phyloP scores from a whole-genome alignment of 2,888 invertebrate genomes.

The Raillietiella orientalis region DNA sequence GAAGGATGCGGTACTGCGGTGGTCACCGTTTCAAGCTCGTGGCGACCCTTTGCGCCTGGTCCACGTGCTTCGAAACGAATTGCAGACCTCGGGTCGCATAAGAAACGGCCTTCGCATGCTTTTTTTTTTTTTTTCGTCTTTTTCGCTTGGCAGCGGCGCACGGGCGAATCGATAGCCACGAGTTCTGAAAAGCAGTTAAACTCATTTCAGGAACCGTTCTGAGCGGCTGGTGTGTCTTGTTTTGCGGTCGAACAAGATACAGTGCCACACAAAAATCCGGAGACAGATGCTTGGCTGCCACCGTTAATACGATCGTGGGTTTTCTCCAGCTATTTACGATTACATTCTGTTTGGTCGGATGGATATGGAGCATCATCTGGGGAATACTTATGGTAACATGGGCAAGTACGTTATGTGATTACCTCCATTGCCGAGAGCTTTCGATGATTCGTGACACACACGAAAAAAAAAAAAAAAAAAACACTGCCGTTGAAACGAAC shows the following conservation, averaged over 20 bases:
- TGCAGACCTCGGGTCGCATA: too few species aligned
- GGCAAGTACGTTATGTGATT: conserved; percentile 31
- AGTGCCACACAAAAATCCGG: conserved; percentile 41
- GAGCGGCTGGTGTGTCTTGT: conserved; percentile 59
- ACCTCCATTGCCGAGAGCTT: too few species aligned
- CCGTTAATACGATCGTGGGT: conserved; percentile 57
- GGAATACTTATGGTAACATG: conserved; percentile 66
- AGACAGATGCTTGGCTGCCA: conserved; percentile 39
- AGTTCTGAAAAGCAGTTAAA: too few species aligned
- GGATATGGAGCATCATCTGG: conserved; percentile 98
- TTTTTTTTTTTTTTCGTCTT: conserved; percentile 9
- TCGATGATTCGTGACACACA: too few species aligned
- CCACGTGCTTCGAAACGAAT: too few species aligned
- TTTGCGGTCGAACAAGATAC: conserved; percentile 60
- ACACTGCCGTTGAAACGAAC: too few species aligned
- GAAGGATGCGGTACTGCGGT: too few species aligned
- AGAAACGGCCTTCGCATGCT: conserved; percentile 3
- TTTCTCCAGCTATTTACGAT: conserved; percentile 69
- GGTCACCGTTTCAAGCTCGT: too few species aligned
- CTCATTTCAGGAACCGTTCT: conserved; percentile 67
- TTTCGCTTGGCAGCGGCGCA: too few species aligned
- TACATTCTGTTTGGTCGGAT: conserved; percentile 70
- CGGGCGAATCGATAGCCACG: too few species aligned
- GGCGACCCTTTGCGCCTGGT: too few species aligned
- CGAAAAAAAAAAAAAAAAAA: too few species aligned